A percentile compares a stretch with the other conserved stretches of the same genome.
Conservation (phyloP, 2,888 invertebrate genomes). For the Athalia cordata region DNA sequence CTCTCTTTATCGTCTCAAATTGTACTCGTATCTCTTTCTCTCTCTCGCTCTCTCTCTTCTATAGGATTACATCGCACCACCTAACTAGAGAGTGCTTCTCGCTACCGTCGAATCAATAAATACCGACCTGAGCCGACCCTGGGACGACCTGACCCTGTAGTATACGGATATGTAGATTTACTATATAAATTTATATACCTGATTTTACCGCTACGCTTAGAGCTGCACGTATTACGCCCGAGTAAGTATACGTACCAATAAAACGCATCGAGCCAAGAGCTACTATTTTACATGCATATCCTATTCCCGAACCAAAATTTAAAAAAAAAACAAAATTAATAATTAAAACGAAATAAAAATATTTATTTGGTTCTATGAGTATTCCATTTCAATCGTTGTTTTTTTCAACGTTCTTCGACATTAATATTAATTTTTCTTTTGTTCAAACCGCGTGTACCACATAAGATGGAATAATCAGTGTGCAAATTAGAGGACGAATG, state of each 20-base stretch:
- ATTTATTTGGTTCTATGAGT: too few species aligned
- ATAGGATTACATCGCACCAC: constrained; percentile 57
- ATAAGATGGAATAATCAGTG: neutral
- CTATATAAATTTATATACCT: neutral
- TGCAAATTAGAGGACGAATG: neutral
- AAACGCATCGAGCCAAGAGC: too few species aligned
- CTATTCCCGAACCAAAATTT: too few species aligned
- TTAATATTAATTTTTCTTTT: too few species aligned
- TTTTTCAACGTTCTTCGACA: too few species aligned
- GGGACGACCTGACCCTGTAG: constrained; percentile 53
- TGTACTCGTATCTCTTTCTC: neutral
- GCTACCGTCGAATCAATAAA: constrained; percentile 65
- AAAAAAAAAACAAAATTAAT: too few species aligned
- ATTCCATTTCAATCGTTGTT: too few species aligned
- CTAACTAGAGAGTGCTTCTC: constrained; percentile 57
- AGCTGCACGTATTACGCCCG: neutral
- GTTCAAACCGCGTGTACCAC: too few species aligned
- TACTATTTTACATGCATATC: too few species aligned
- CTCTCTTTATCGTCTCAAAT: constrained; percentile 11
- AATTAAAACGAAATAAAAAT: too few species aligned
- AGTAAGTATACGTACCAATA: too few species aligned
- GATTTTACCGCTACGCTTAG: constrained; percentile 15
- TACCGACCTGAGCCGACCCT: constrained; percentile 57
- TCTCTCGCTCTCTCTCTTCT: constrained; percentile 51
- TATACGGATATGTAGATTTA: constrained; percentile 14